A percentile compares a stretch with the other conserved stretches of the same genome.
These are phyloP conservation scores for Galeopsomyia nigrocyanea DNA, from an alignment of 2,888 invertebrate genomes.

Conservation along the genomic window DNA sequence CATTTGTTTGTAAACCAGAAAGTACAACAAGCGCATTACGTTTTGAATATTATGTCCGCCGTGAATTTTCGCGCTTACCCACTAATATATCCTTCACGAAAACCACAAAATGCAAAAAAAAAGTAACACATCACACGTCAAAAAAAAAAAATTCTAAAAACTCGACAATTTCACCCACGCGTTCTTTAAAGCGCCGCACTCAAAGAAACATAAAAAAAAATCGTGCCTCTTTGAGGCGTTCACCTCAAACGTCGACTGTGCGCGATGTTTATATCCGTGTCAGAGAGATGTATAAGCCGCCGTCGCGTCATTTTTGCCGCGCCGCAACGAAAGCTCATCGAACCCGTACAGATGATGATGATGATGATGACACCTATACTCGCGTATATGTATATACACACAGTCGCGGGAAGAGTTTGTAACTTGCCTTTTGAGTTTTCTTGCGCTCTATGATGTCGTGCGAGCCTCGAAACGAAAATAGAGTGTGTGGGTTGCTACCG, in stretches of 20 bases:
- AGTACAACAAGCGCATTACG: too few relatives aligned
- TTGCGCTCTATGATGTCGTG: neutral
- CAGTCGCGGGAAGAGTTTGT: too few relatives aligned
- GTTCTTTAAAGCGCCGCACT: neutral
- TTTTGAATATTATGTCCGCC: too few relatives aligned
- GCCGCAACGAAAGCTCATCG: constrained; percentile 37
- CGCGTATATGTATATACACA: neutral
- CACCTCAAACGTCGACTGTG: neutral
- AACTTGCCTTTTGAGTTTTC: neutral
- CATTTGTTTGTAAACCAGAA: too few relatives aligned
- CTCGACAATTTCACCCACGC: neutral
- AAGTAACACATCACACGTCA: too few relatives aligned
- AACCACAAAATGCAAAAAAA: too few relatives aligned
- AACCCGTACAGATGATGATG: constrained; percentile 34
- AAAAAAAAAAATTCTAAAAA: too few relatives aligned
- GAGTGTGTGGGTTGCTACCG: neutral
- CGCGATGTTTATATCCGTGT: constrained; percentile 9
- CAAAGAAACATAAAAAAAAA: neutral
- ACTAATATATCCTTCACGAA: too few relatives aligned
- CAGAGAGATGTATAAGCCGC: neutral
- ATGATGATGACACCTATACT: constrained; percentile 24
- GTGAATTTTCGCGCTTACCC: too few relatives aligned
- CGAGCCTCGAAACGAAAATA: constrained; percentile 30
- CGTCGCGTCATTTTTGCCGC: neutral
- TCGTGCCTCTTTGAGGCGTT: neutral